Base-by-base conservation (phyloP, 1,140 invertebrate genomes). In the Panagrolaimus sp. region DNA sequence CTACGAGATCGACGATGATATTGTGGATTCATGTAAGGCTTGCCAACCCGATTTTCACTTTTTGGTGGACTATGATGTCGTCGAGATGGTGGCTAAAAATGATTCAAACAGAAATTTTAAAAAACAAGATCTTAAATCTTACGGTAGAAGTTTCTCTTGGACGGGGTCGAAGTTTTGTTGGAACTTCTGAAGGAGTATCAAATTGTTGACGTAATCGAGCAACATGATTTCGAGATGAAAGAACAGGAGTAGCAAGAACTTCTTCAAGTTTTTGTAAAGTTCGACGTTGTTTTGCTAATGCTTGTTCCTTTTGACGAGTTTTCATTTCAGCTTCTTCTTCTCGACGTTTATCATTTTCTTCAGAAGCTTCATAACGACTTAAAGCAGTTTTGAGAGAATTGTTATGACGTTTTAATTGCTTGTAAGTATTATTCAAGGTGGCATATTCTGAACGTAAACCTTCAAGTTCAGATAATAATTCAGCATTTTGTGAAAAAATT, bases 401-500 rank as follows among this genome's bases (percentile, higher is more conserved):
- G 45, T 58, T 63, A 64, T 76, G 73, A 17, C 76, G 68, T 68
- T 72, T 32, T n/a, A 71, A 21, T 14, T 69, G 71, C 10, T 58
- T 65, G 32, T 67, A 67, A 21, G 73, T 24, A 17, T n/a, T 14
- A 52, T 67, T 24, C 0, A 72, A 24, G 14, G 32, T 17, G 9
- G 52, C 43, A 45, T 72, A 71, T 26, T 43, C 62, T 65, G 72
- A 17, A 0, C 43, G 63, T 7, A 79, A 15, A 8, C 71, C 77
- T n/a, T 79, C 69, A 12, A 67, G 63, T n/a, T 77, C 75, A 21
- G 77, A 70, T 75, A 85, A 78, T 4, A 85, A 66, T 32, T 85
- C 76, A 7, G 67, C 63, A 21, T 74, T 71, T 67, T 74, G 71
- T 86, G 80, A 64, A 85, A 85, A 38, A 84, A 82, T 43, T 86